Evolutionary conservation across 2,888 invertebrate genomes (phyloP), one percentile per base, ranked within the genome.

Genomic region (Sturmia bella): DNA sequence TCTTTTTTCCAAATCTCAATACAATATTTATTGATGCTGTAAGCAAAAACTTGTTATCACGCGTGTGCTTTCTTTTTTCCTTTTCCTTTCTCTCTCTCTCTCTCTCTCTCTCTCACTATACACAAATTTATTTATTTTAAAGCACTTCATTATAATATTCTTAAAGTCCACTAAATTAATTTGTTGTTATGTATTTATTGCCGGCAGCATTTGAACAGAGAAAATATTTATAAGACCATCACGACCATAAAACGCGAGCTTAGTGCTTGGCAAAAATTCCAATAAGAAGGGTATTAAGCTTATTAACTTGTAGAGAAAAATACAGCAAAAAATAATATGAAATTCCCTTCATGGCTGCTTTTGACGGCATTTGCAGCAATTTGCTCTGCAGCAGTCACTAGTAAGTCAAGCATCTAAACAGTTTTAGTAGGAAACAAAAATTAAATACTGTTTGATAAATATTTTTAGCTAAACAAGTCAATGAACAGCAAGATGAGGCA

Each of bases 211-310:
- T 57, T 3, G 6, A 52, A 19, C 43, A 43, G 43, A 78, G 57
- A 59, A 74, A 54, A 82, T 82, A 82, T n/a, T n/a, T n/a, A n/a
- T 77, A 82, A 82, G 69, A 74, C n/a, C 77, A 74, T 27, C 19
- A 27, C 13, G 56, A 70, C 64, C 21, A 15, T 24, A 59, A 64
- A 17, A 12, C 39, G 45, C 77, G 57, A 64, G 73, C 57, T 64
- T 63, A 83, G 73, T 80, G 48, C 27, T 77, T 70, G 43, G 27
- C 59, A 24, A 64, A 73, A 66, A 37, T 77, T 75, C 61, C 64
- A 45, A 24, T 48, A 64, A 48, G 64, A 73, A 56, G 17, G 48
- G 43, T 43, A 43, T 17, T 43, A 11, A 43, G n/a, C 12, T 57
- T 17, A 11, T 11, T 3, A 7, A 32, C 12, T 57, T 27, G 13